Percentiles rank a stretch among this genome's conserved stretches.
phyloP scores from a whole-genome alignment of 2,888 invertebrate species.

The Macaria liturata region DNA sequence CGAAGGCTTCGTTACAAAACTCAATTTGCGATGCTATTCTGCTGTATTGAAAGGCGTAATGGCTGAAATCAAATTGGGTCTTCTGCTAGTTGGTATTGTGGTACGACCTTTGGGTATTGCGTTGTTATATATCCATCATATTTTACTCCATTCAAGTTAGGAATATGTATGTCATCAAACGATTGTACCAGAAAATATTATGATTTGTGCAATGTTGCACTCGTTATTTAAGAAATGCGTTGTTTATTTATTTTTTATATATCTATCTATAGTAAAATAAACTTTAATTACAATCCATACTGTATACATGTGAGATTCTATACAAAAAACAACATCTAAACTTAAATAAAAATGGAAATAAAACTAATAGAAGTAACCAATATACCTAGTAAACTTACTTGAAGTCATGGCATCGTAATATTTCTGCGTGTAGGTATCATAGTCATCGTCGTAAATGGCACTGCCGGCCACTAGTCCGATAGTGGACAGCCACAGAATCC shows the following conservation, averaged over 20 bases:
- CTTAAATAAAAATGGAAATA: too few relatives aligned
- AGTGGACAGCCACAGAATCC: slow-evolving; percentile 56
- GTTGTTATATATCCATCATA: too few relatives aligned
- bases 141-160: too few relatives aligned
- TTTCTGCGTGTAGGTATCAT: slow-evolving; percentile 68
- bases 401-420: slow-evolving; percentile 67
- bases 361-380: neutral
- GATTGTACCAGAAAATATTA: too few relatives aligned
- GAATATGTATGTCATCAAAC: too few relatives aligned
- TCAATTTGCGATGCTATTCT: slow-evolving; percentile 52
- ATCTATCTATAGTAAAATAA: too few relatives aligned
- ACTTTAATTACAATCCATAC: too few relatives aligned
- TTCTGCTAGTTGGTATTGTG: slow-evolving; percentile 16
- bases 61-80: slow-evolving; percentile 46
- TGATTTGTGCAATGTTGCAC: too few relatives aligned
- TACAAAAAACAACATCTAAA: too few relatives aligned
- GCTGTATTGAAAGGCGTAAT: slow-evolving; percentile 48
- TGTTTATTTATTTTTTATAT: too few relatives aligned
- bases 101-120: slow-evolving; percentile 3
- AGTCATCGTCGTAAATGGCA: slow-evolving; percentile 73
- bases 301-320: too few relatives aligned
- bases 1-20: slow-evolving; percentile 53
- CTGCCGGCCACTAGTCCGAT: slow-evolving; percentile 51
- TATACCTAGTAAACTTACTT: slow-evolving; percentile 56
- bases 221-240: too few relatives aligned